A percentile compares a stretch with the other conserved stretches of the same genome.
Conservation (phyloP, 30 jellyfish, hydroid and myxozoan genomes). For the Turritopsis rubra region DNA sequence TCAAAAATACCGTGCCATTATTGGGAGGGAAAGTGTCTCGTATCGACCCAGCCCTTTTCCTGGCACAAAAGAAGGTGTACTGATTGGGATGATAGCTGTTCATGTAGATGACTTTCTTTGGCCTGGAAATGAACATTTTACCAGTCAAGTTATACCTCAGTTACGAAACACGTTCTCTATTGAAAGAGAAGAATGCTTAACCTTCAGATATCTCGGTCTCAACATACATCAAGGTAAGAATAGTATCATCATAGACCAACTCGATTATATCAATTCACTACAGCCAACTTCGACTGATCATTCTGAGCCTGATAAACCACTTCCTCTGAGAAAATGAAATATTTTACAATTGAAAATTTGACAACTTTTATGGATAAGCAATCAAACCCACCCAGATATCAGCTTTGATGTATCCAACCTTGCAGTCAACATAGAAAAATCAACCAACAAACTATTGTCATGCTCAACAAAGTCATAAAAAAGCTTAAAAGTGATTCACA, state of each 20-base stretch:
- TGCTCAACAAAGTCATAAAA: background rate
- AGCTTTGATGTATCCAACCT: constrained; percentile 1
- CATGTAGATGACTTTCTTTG: constrained; percentile 1
- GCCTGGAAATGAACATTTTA: background rate
- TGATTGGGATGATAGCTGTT: constrained; percentile 10
- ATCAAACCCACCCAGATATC: constrained; percentile 1
- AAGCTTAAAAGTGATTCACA: background rate
- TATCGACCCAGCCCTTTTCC: background rate
- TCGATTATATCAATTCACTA: background rate
- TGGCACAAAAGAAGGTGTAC: constrained; percentile 1
- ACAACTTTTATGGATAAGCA: constrained; percentile 5
- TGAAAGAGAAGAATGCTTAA: background rate
- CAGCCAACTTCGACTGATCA: background rate
- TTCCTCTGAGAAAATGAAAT: background rate
- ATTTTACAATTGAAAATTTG: background rate
- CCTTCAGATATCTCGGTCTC: constrained; percentile 6
- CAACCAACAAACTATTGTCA: background rate
- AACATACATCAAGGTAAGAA: background rate
- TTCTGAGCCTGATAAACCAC: background rate
- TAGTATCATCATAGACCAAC: background rate
- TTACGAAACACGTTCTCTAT: no score
- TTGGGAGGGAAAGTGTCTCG: constrained; percentile 5
- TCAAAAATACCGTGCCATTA: background rate
- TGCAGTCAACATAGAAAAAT: constrained; percentile 5
- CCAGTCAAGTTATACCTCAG: constrained; percentile 4